phyloP scores from a whole-genome alignment of 2,113 vertebrate genomes.

The Apus apus region DNA sequence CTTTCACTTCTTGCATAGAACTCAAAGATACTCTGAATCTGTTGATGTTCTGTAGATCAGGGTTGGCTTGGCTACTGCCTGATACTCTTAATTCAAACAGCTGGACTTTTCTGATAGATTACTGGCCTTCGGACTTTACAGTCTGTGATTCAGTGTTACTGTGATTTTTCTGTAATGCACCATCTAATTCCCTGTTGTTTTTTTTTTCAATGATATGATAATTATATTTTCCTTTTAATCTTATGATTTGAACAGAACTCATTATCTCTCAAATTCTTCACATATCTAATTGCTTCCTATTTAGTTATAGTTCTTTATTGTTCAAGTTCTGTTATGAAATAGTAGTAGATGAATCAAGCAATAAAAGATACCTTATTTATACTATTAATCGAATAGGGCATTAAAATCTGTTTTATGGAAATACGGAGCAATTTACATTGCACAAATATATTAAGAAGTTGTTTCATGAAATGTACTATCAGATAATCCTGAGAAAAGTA shows the following conservation, averaged over 20 bases:
- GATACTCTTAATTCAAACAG: background rate
- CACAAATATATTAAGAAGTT: background rate
- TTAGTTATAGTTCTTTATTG: background rate
- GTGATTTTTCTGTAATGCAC: background rate
- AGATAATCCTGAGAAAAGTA: background rate
- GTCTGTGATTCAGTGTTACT: background rate
- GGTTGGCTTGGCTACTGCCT: background rate
- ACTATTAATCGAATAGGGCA: background rate
- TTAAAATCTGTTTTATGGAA: background rate
- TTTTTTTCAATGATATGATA: background rate
- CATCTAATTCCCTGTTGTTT: background rate
- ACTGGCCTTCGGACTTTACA: background rate
- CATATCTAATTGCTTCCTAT: background rate
- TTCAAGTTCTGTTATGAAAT: background rate
- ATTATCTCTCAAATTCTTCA: background rate
- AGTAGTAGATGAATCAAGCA: background rate
- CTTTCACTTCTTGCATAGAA: background rate
- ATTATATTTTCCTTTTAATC: background rate
- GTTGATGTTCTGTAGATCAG: rapidly evolving
- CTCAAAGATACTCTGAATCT: background rate
- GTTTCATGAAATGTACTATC: background rate
- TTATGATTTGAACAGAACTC: background rate
- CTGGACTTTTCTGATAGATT: background rate
- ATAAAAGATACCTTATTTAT: background rate
- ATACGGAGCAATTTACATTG: background rate